Evolutionary conservation across 2,113 vertebrate genomes (phyloP).

Genomic region (Atherinomorus stipes): DNA sequence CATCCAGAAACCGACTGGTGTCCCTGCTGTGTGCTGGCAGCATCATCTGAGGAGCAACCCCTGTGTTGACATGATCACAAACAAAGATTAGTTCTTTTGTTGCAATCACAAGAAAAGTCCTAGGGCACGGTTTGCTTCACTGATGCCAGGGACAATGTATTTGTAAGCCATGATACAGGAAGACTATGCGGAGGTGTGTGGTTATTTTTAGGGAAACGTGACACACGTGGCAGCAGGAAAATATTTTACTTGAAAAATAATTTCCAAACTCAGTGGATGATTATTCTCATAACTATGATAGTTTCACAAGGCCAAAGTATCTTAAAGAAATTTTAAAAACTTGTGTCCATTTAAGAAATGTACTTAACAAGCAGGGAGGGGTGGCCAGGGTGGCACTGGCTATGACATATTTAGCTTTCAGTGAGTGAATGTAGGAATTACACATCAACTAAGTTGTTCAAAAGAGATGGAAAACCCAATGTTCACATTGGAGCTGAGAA

Average conservation of each 20-base stretch:
- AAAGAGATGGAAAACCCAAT: too few relatives aligned
- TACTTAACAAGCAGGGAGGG: neutral
- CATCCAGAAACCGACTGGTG: conserved; percentile 1
- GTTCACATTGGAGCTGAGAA: too few relatives aligned
- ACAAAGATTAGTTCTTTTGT: conserved; percentile 39
- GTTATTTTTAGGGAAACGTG: neutral
- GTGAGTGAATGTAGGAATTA: too few relatives aligned
- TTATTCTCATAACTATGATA: too few relatives aligned
- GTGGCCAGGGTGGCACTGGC: too few relatives aligned
- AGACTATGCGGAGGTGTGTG: neutral
- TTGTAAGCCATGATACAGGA: conserved; percentile 18
- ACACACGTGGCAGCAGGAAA: neutral
- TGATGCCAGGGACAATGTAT: conserved; percentile 49
- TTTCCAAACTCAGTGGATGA: too few relatives aligned
- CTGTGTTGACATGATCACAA: conserved; percentile 37
- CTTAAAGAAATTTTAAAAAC: too few relatives aligned
- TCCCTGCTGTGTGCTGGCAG: conserved; percentile 42
- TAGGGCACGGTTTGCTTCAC: conserved; percentile 26
- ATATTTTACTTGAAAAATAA: neutral
- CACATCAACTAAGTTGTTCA: too few relatives aligned
- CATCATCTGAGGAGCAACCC: conserved; percentile 30
- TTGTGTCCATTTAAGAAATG: neutral
- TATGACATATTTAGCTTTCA: too few relatives aligned
- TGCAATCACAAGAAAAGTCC: conserved; percentile 15
- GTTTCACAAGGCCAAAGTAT: too few relatives aligned